phyloP scores from a whole-genome alignment of 2,888 invertebrate species.

The Drosophila pseudotalamancana region DNA sequence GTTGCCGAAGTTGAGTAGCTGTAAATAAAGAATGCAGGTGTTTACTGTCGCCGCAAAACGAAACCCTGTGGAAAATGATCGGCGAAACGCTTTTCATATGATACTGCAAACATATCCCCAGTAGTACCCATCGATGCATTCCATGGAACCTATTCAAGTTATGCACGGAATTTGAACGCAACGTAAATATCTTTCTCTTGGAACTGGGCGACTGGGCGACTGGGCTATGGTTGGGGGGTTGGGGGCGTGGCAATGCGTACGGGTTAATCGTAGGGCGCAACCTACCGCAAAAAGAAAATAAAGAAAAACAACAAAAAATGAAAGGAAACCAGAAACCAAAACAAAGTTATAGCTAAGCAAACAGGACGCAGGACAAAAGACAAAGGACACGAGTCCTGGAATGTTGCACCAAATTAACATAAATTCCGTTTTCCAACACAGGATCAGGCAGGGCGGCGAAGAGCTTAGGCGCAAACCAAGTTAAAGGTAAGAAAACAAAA shows the following conservation, averaged over 20 bases:
- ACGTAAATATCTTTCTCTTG: conserved; percentile 41
- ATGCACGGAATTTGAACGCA: conserved; percentile 36
- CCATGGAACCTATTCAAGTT: conserved; percentile 11
- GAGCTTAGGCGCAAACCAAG: conserved; percentile 7
- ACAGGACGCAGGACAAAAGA: conserved; percentile 49
- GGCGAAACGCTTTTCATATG: conserved; percentile 4
- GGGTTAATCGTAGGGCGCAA: conserved; percentile 14
- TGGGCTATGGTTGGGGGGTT: too few species aligned
- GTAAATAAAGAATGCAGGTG: not conserved
- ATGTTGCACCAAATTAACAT: conserved; percentile 74
- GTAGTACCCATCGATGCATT: conserved; percentile 7
- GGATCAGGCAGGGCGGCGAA: conserved; percentile 23
- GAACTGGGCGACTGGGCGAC: not conserved
- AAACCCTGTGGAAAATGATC: conserved; percentile 3
- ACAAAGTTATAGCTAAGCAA: conserved; percentile 55
- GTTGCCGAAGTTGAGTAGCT: too few species aligned
- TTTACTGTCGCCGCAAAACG: not conserved
- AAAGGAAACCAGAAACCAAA: conserved; percentile 41
- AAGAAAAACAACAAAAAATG: conserved; percentile 1
- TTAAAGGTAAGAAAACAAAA: conserved; percentile 31
- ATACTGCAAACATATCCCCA: conserved; percentile 23
- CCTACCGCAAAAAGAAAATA: conserved; percentile 23
- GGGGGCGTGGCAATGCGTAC: not conserved
- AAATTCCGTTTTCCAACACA: conserved; percentile 62
- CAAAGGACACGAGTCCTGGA: conserved; percentile 47